Percentiles rank a stretch among this genome's conserved stretches.
phyloP scores from a whole-genome alignment of 2,797 vertebrate species.

The Silurus aristotelis region DNA sequence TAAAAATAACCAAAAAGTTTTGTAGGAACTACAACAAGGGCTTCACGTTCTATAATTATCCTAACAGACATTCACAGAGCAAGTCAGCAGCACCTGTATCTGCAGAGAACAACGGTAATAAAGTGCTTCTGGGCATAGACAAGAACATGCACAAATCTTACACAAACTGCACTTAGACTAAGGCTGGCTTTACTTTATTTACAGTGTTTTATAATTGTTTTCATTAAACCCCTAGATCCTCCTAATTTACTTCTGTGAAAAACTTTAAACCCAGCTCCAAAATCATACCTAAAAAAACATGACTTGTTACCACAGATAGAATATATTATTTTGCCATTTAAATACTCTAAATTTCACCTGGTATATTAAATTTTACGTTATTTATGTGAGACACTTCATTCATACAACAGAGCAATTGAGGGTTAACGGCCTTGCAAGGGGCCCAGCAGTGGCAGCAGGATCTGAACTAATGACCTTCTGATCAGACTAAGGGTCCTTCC shows the following conservation, averaged over 20 bases:
- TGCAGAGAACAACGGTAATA: constrained; percentile 7
- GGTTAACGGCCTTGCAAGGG: too few relatives aligned
- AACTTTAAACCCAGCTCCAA: not conserved
- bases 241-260: not conserved
- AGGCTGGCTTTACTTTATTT: not conserved
- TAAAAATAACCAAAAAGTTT: constrained; percentile 7
- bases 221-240: not conserved
- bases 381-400: too few relatives aligned
- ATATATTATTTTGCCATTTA: not conserved
- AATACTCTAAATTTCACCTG: not conserved
- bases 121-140: not conserved
- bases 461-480: too few relatives aligned
- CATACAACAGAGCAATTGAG: too few relatives aligned
- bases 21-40: constrained; percentile 17
- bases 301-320: too few relatives aligned
- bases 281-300: not conserved
- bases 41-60: constrained; percentile 28
- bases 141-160: not conserved
- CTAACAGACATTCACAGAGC: constrained; percentile 23
- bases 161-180: not conserved
- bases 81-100: constrained; percentile 51
- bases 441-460: too few relatives aligned
- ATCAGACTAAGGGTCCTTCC: too few relatives aligned
- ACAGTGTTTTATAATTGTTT: not conserved
- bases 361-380: not conserved